Evolutionary conservation across 2,113 vertebrate genomes (phyloP).

Genomic region (Machaerirhynchus nigripectus): DNA sequence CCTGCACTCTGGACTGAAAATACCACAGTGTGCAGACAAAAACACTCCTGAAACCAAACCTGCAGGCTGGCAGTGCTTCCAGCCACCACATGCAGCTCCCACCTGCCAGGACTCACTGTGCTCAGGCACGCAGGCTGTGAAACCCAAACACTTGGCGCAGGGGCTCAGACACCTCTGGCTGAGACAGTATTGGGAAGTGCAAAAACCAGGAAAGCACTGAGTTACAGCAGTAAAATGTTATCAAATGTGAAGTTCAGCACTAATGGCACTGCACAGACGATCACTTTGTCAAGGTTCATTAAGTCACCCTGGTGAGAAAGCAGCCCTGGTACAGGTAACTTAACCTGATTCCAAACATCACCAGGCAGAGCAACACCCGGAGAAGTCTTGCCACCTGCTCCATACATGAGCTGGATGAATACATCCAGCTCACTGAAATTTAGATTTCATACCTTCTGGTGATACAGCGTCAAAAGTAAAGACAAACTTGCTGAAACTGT

Average conservation of each 20-base stretch:
- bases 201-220: neutral
- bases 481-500: neutral
- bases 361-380: neutral
- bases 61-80: neutral
- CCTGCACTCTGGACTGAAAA: neutral
- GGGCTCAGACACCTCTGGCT: neutral
- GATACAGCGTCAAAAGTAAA: neutral
- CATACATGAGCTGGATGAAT: too few species aligned
- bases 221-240: neutral
- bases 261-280: neutral
- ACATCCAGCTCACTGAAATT: neutral
- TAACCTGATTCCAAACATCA: neutral
- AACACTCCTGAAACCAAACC: neutral
- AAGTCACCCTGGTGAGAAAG: neutral
- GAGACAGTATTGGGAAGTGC: neutral
- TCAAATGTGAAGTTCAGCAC: neutral
- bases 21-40: neutral
- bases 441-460: neutral
- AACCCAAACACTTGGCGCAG: neutral
- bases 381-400: neutral
- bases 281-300: neutral
- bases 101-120: neutral
- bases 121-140: neutral
- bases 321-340: neutral
- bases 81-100: neutral